Conservation (phyloP, 2,797 vertebrate genomes). For the Novumbra hubbsi region DNA sequence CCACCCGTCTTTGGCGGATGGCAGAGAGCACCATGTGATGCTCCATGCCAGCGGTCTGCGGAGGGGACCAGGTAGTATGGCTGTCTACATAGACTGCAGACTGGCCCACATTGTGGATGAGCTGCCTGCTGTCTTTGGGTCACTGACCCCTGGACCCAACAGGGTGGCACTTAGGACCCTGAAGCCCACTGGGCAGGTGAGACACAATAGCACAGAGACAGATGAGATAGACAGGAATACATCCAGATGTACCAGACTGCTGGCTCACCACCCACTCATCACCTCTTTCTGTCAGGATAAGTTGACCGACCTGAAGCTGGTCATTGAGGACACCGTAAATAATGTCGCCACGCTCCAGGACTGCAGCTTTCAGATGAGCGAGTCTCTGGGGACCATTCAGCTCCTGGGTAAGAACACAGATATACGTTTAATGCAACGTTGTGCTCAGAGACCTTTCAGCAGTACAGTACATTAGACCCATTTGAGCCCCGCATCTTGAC, state of each 20-base stretch:
- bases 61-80: conserved; percentile 68
- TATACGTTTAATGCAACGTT: too few species aligned
- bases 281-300: conserved; percentile 70
- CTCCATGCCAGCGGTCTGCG: conserved; percentile 85
- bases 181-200: conserved; percentile 81
- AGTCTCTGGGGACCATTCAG: conserved; percentile 69
- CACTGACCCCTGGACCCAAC: conserved; percentile 68
- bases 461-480: background rate
- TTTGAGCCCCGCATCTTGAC: background rate
- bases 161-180: conserved; percentile 82
- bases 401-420: conserved; percentile 73
- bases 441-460: background rate
- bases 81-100: conserved; percentile 89
- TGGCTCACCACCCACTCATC: background rate
- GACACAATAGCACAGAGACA: background rate
- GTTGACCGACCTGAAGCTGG: conserved; percentile 89
- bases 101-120: conserved; percentile 82
- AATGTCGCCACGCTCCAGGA: conserved; percentile 90
- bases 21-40: conserved; percentile 83
- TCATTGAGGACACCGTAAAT: conserved; percentile 85
- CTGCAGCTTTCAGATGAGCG: conserved; percentile 81
- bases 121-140: conserved; percentile 83
- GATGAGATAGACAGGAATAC: too few species aligned
- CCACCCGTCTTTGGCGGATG: conserved; percentile 86
- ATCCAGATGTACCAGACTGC: background rate